A percentile compares a stretch with the other conserved stretches of the same genome.
Conservation (phyloP, 2,797 vertebrate genomes). For the Lepilemur septentrionalis region DNA sequence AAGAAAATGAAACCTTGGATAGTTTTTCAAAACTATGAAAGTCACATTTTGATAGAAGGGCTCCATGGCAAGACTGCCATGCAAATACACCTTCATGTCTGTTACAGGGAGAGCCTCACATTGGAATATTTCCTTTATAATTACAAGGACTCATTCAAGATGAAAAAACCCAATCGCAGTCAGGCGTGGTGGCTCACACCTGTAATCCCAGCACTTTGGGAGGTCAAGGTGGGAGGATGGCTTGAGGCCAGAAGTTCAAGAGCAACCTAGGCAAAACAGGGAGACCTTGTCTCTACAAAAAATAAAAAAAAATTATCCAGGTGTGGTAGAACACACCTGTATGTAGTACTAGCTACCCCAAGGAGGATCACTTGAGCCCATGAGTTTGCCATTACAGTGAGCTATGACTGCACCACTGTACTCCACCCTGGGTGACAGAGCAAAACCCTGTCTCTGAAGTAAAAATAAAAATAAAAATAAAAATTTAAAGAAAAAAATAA, state of each 20-base stretch:
- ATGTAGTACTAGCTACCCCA: background rate
- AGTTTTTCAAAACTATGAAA: background rate
- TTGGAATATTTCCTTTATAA: background rate
- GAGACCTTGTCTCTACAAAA: background rate
- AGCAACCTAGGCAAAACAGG: no score
- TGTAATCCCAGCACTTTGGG: no score
- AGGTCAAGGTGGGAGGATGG: no score
- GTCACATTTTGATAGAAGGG: background rate
- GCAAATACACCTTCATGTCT: background rate
- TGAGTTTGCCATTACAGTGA: background rate
- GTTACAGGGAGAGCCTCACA: background rate
- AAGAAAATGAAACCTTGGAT: background rate
- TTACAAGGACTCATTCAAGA: background rate
- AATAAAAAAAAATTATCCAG: background rate
- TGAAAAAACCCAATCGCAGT: background rate
- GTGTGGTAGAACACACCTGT: background rate
- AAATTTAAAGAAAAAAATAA: background rate
- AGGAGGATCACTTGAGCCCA: background rate
- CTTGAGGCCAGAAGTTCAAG: no score
- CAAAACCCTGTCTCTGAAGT: background rate
- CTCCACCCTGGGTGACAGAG: background rate
- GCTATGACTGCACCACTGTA: background rate
- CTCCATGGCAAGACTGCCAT: background rate
- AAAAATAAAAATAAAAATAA: background rate
- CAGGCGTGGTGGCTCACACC: no score